phyloP scores from a whole-genome alignment of 2,113 vertebrate genomes.

The Rallus limicola region DNA sequence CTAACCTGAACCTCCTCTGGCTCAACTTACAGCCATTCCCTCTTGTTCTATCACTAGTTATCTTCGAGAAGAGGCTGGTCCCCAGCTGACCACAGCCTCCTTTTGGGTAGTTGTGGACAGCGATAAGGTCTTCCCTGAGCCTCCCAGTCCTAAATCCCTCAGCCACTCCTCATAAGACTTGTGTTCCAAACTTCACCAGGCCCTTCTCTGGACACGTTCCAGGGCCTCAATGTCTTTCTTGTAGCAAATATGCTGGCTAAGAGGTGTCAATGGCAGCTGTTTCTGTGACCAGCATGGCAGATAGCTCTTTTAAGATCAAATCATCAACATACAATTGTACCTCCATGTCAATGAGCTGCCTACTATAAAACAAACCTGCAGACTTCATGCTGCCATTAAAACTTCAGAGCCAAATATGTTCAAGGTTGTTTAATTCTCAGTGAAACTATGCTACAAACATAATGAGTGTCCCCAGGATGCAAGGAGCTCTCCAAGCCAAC shows the following conservation, averaged over 20 bases:
- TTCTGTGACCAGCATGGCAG: not conserved
- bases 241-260: not conserved
- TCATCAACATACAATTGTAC: fast-evolving
- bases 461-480: fast-evolving
- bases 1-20: too few species aligned
- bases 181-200: too few species aligned
- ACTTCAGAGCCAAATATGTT: fast-evolving
- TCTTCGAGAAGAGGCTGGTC: too few species aligned
- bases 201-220: too few species aligned
- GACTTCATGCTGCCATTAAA: not conserved
- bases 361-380: not conserved
- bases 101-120: too few species aligned
- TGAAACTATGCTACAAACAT: fast-evolving
- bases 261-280: not conserved
- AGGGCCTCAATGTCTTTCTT: too few species aligned
- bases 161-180: too few species aligned
- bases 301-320: not conserved
- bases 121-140: too few species aligned
- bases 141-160: too few species aligned
- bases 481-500: not conserved
- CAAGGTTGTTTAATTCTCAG: fast-evolving
- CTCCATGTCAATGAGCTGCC: fast-evolving
- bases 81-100: too few species aligned
- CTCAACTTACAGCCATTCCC: too few species aligned
- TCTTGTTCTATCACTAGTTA: too few species aligned